Evolutionary conservation across 1,140 invertebrate species (phyloP).

Genomic region (Trachymyrmex cornetzi): DNA sequence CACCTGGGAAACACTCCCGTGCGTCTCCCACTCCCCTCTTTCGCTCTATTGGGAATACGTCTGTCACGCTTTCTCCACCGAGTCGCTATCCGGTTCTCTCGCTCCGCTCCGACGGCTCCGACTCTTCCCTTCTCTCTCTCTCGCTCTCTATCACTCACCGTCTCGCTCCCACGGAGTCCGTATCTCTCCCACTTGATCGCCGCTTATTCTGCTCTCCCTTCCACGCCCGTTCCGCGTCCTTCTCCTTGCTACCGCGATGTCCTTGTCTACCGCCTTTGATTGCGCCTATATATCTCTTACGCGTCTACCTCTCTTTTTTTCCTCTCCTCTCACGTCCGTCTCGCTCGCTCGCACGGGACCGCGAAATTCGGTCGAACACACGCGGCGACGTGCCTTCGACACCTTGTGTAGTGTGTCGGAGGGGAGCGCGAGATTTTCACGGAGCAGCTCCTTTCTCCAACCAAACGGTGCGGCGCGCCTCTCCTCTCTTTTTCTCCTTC

Average conservation of each 20-base stretch:
- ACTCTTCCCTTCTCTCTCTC: not conserved
- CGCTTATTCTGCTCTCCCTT: conserved; percentile 53
- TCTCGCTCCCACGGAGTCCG: not conserved
- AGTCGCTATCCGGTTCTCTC: conserved; percentile 30
- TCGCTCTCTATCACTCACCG: conserved; percentile 2
- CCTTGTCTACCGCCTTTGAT: conserved; percentile 19
- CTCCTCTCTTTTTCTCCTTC: conserved; percentile 39
- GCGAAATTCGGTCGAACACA: conserved; percentile 62
- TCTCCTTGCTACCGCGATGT: not conserved
- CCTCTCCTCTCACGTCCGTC: conserved; percentile 60
- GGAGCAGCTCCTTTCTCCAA: conserved; percentile 47
- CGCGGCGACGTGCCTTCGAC: conserved; percentile 59
- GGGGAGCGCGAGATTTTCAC: conserved; percentile 48
- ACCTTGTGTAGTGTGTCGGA: conserved; percentile 65
- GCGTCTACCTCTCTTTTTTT: conserved; percentile 54
- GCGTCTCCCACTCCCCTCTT: not conserved
- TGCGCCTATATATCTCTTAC: conserved; percentile 15
- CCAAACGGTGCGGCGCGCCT: conserved; percentile 35
- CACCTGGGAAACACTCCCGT: too few species aligned
- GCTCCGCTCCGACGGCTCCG: not conserved
- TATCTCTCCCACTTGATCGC: conserved; percentile 47
- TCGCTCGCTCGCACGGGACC: conserved; percentile 41
- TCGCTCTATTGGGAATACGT: conserved; percentile 16
- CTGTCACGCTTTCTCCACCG: conserved; percentile 35
- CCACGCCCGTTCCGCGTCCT: conserved; percentile 10